Evolutionary conservation across 2,888 invertebrate species (phyloP).

Genomic region (Marasmarcha lunaedactyla): DNA sequence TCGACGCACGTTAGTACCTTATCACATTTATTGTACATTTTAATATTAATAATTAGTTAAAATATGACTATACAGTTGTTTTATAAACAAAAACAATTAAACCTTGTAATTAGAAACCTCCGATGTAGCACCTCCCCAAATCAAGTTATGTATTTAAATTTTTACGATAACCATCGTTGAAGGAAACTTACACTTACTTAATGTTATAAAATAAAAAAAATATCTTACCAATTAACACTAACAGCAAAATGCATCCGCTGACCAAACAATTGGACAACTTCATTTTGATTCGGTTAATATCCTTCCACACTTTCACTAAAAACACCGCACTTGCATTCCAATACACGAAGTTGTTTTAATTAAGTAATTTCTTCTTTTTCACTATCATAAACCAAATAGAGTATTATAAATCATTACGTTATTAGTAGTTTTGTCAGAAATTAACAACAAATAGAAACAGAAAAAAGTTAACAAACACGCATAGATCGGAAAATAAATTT

Average conservation of each 20-base stretch:
- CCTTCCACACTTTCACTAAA: slow-evolving; percentile 2
- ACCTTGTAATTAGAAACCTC: background rate
- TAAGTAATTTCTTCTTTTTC: background rate
- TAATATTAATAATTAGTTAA: no score
- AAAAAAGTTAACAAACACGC: background rate
- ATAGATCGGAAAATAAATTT: background rate
- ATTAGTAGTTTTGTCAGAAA: no score
- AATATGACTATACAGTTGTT: no score
- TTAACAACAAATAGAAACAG: background rate
- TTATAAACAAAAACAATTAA: background rate
- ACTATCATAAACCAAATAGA: no score
- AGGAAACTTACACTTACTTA: no score
- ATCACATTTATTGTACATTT: no score
- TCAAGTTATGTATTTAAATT: no score
- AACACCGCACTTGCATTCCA: background rate
- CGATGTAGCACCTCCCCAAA: no score
- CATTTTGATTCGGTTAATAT: slow-evolving; percentile 1
- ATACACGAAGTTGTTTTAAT: background rate
- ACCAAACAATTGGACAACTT: background rate
- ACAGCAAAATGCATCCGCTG: background rate
- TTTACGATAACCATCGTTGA: no score
- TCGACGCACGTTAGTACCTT: no score
- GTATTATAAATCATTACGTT: background rate
- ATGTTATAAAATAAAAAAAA: no score
- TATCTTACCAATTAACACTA: background rate